Percentiles rank a stretch among this genome's conserved stretches.
Conservation (phyloP, 2,113 vertebrate species). For the Pachycephala philippinensis region DNA sequence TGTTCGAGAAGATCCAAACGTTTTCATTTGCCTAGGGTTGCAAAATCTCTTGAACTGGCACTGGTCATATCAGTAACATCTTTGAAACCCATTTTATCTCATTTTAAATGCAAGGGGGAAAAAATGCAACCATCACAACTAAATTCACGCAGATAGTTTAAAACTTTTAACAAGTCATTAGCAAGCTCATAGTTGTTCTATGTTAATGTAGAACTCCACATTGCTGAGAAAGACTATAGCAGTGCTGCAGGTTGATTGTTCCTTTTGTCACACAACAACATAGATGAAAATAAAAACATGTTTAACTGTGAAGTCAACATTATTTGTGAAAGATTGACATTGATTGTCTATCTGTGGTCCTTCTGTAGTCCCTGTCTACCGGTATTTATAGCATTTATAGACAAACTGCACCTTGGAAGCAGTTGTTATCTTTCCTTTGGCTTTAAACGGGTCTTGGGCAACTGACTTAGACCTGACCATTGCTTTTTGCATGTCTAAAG, state of each 20-base stretch:
- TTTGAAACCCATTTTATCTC: background rate
- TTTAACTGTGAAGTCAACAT: background rate
- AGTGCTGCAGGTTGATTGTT: background rate
- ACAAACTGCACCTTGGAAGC: background rate
- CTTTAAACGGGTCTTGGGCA: background rate
- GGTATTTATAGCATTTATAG: background rate
- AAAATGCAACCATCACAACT: background rate
- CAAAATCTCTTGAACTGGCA: background rate
- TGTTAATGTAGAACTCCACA: background rate
- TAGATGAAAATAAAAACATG: background rate
- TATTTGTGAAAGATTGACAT: background rate
- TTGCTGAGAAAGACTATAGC: background rate
- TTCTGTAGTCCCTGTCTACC: background rate
- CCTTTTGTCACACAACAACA: background rate
- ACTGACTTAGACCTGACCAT: background rate
- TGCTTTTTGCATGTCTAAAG: rapidly evolving
- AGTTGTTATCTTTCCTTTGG: background rate
- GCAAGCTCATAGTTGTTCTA: background rate
- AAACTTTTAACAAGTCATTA: background rate
- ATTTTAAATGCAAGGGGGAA: background rate
- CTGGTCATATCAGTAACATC: background rate
- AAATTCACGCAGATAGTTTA: background rate
- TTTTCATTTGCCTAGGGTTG: background rate
- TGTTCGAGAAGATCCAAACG: background rate
- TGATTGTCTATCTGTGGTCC: background rate